phyloP scores from a whole-genome alignment of 2,113 vertebrate species.

The Odontophorus gujanensis region DNA sequence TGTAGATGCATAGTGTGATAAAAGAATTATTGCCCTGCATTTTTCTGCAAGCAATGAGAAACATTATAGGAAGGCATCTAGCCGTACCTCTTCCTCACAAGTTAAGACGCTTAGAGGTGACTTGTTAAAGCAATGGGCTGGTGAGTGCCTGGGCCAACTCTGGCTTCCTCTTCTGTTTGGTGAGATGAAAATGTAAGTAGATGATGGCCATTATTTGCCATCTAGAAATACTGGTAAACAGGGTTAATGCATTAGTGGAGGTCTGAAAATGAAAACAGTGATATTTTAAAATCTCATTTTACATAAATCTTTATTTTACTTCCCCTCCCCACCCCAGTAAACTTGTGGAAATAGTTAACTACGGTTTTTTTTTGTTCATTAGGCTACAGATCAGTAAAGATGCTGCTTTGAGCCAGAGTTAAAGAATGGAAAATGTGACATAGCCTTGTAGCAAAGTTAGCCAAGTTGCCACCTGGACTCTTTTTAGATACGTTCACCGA shows the following conservation, averaged over 20 bases:
- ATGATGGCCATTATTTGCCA: background rate
- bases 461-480: background rate
- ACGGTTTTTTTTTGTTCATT: background rate
- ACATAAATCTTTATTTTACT: background rate
- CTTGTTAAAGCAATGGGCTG: background rate
- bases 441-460: background rate
- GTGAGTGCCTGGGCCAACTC: background rate
- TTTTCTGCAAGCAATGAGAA: background rate
- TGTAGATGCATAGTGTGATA: background rate
- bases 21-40: background rate
- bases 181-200: background rate
- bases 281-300: background rate
- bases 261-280: background rate
- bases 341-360: background rate
- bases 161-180: background rate
- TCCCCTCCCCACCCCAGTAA: background rate
- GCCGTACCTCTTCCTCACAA: background rate
- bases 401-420: background rate
- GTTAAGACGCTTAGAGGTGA: background rate
- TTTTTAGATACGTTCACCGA: background rate
- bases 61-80: background rate
- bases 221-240: background rate
- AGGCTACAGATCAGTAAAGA: background rate
- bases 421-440: background rate
- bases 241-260: background rate